Percentiles rank a stretch among this genome's conserved stretches.
Conservation (phyloP, 1,140 invertebrate species). For the Achroia grisella region DNA sequence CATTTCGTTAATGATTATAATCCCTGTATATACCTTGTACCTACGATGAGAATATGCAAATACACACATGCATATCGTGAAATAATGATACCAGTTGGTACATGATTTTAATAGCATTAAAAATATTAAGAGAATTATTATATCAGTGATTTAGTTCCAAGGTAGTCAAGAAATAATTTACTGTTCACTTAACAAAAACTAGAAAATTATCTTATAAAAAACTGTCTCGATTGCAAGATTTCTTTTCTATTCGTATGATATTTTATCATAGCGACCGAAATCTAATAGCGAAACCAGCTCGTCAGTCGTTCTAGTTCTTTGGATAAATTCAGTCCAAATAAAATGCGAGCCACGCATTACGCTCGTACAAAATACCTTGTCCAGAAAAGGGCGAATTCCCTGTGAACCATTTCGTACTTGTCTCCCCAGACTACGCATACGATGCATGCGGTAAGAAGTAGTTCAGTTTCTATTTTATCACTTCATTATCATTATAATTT, state of each 20-base stretch:
- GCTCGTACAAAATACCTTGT: background rate
- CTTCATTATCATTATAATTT: too few relatives aligned
- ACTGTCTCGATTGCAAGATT: too few relatives aligned
- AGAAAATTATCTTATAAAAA: constrained; percentile 2
- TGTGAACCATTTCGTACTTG: too few relatives aligned
- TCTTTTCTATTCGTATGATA: too few relatives aligned
- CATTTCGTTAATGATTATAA: too few relatives aligned
- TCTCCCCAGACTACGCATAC: too few relatives aligned
- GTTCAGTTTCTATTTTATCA: too few relatives aligned
- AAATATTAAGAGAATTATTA: background rate
- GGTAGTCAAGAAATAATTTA: constrained; percentile 9
- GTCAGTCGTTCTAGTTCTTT: constrained; percentile 2
- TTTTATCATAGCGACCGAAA: background rate
- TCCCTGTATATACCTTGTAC: too few relatives aligned
- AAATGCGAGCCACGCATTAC: background rate
- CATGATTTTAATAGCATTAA: constrained; percentile 5
- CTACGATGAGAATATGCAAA: too few relatives aligned
- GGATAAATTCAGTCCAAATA: background rate
- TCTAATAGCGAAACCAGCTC: background rate
- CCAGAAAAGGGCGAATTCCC: too few relatives aligned
- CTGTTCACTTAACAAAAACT: background rate
- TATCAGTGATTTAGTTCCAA: constrained; percentile 6
- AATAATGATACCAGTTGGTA: constrained; percentile 1
- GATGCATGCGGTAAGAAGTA: too few relatives aligned
- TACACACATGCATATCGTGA: background rate